Evolutionary conservation across 2,888 invertebrate species (phyloP), one percentile per base, ranked within the genome.

Genomic region (Caenorhabditis plicata): DNA sequence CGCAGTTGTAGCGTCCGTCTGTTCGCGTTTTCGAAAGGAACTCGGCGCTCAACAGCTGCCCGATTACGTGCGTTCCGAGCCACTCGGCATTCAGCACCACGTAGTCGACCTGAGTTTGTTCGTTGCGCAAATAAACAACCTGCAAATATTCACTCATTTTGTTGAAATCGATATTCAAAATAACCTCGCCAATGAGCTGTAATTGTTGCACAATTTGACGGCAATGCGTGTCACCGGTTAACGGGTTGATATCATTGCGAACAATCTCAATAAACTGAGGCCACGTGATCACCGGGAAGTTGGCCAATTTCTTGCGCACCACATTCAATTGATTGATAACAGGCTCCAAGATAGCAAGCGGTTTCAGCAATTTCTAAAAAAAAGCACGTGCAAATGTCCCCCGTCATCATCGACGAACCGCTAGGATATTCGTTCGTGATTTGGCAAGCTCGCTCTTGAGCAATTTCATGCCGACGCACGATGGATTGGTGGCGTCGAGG

Each of bases 1-100:
- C 88, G 11, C 86, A 82, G 1, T 88, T 86, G 80, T 88, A 89
- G 68, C 87, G 87, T 2, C 89, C 89, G 15, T 88, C 87, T 8
- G 86, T 85, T 29, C 61, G 42, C 86, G 86, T 36, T 83, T 83
- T 52, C 84, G 86, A 47, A 11, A 83, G 78, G 68, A 82, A 82
- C 56, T 83, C 83, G 40, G 83, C 82, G 7, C 82, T 81, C 7
- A 89, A 82, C 39, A 89, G 83, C 78, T 87, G 86, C 2, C 88
- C 88, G 44, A 89, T 83, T 19, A 89, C 84, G 67, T 87, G 86
- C 23, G 83, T 82, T 78, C 88, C 88, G 46, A 89, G 82, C 88
- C 88, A 89, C 52, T 85, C 85, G 2, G 88, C 86, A 71, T 85
- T 86, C 49, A 88, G 81, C 23, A 88, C 86, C 11, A 89, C 85